Evolutionary conservation across 2,888 invertebrate species (phyloP), one percentile per base, ranked within the genome.

Genomic region (Synergus itoensis): DNA sequence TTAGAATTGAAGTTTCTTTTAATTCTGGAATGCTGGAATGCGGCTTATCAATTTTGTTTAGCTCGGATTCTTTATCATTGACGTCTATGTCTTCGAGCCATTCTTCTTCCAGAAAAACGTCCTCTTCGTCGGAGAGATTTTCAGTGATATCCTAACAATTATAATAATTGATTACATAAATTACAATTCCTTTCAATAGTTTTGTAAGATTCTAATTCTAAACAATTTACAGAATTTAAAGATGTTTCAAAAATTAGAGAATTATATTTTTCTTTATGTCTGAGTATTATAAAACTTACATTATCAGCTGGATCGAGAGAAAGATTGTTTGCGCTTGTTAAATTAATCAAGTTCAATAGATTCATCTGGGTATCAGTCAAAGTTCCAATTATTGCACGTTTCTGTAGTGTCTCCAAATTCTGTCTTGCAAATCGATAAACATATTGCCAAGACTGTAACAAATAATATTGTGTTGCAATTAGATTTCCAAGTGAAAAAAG

Each of bases 71-170:
- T 60, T 60, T 60, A 12, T 60, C 60, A 60, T 60, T 60, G 60
- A 60, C 21, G 11, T 60, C 60, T 21, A 60, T 60, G 21, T 60
- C 60, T 60, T 60, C 60, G 21, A 60, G 60, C 60, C 60, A 60
- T 12, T 60, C 60, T 60, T 60, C 60, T 21, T 60, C 60, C 12
- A 60, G 4, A 21, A 60, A 60, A 11, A 60, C 12, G 2, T 60
- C 60, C 4, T 60, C 60, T 4, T 60, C 60, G 12, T 60, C 60
- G 4, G 60, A 21, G 21, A 21, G 60, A 60, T 60, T 60, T 60
- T 60, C 60, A 21, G 12, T 12, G 12, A 60, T 60, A 21, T 60
- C 60, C 60, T 60, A 2, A 53, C 9, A 53, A n/a, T 53, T 53
- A 7, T n/a, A 53, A 16, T 4, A 53, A 8, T n/a, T 4, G 9